These are phyloP conservation scores for Alethe diademata DNA, from an alignment of 2,113 vertebrate genomes.

Conservation along the genomic window DNA sequence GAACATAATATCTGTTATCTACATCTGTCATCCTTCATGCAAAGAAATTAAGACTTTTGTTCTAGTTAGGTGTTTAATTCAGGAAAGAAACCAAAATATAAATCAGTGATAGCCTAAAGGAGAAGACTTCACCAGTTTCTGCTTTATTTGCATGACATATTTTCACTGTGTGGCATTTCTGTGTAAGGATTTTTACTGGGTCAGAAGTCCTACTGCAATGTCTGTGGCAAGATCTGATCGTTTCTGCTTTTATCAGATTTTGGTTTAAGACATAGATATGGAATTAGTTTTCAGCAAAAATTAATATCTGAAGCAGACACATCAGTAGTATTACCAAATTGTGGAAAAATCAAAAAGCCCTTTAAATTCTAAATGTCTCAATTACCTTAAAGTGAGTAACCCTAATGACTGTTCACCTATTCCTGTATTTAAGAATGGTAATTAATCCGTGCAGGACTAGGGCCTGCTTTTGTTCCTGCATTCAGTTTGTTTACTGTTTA, in stretches of 20 bases:
- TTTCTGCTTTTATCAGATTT: not conserved
- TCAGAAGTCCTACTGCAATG: not conserved
- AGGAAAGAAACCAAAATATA: not conserved
- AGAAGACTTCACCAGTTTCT: not conserved
- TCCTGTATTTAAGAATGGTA: not conserved
- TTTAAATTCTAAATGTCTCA: not conserved
- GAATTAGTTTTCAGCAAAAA: not conserved
- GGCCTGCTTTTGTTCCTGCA: not conserved
- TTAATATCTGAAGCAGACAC: not conserved
- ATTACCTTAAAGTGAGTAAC: not conserved
- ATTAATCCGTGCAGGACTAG: not conserved
- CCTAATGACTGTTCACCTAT: not conserved
- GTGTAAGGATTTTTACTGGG: not conserved
- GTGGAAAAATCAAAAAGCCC: not conserved
- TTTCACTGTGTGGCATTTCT: not conserved
- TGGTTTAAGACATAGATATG: not conserved
- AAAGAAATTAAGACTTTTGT: not conserved
- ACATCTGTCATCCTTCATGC: not conserved
- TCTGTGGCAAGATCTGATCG: not conserved
- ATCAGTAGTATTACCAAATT: not conserved
- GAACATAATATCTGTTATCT: not conserved
- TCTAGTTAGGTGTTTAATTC: not conserved
- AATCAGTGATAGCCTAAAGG: not conserved
- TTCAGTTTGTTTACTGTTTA: not conserved
- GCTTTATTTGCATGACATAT: not conserved